These are phyloP conservation scores for Perdita meconis DNA, from an alignment of 2,888 invertebrate genomes.

Conservation along the genomic window DNA sequence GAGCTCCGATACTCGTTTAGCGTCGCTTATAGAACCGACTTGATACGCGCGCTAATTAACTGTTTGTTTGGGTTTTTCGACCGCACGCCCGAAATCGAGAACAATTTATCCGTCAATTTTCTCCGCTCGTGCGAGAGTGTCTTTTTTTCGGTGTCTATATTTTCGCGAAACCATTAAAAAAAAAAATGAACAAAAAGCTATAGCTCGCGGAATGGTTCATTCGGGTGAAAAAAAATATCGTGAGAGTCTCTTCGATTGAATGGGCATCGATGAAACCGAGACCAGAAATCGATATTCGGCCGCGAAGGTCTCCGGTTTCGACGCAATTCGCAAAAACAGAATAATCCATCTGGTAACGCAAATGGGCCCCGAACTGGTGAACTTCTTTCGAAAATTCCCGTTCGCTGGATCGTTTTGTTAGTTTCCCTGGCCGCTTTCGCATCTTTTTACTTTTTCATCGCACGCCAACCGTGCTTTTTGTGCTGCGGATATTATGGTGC, in stretches of 20 bases:
- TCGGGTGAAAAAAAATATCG: not conserved
- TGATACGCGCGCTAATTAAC: not conserved
- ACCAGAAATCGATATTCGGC: not conserved
- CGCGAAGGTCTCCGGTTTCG: not conserved
- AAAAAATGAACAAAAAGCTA: not conserved
- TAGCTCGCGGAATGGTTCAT: not conserved
- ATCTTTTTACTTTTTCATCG: conserved; percentile 21
- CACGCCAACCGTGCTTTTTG: conserved; percentile 19
- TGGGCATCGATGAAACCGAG: not conserved
- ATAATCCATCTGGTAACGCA: not conserved
- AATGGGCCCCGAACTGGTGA: not conserved
- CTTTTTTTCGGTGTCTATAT: too few relatives aligned
- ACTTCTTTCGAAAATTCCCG: not conserved
- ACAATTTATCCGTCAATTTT: not conserved
- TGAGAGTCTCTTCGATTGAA: not conserved
- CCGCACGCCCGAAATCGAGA: not conserved
- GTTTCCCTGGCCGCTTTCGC: conserved; percentile 8
- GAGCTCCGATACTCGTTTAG: conserved; percentile 2
- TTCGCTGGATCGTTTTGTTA: not conserved
- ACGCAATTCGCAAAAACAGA: not conserved
- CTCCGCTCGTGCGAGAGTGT: not conserved
- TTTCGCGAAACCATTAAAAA: not conserved
- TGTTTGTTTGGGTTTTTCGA: not conserved
- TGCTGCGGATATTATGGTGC: conserved; percentile 48
- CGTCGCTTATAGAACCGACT: conserved; percentile 9